These are phyloP conservation scores for Bolinopsis microptera DNA, from an alignment of 37 sponge, comb jelly and placozoan species.

Conservation along the genomic window DNA sequence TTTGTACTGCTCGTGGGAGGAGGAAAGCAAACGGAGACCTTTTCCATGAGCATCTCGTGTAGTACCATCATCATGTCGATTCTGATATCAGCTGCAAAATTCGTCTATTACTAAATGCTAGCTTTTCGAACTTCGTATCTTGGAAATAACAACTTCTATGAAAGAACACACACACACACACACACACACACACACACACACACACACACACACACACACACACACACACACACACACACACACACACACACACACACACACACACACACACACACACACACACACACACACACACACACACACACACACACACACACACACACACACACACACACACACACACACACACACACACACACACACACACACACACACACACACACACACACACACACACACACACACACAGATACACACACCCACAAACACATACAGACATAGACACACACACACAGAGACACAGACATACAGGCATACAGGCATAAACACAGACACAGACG, in stretches of 20 bases:
- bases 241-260: conserved; percentile 57
- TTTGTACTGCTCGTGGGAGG: no score
- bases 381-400: conserved; percentile 67
- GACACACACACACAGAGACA: neutral
- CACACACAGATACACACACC: conserved; percentile 64
- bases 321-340: conserved; percentile 68
- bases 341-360: conserved; percentile 69
- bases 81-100: no score
- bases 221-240: conserved; percentile 69
- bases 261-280: conserved; percentile 60
- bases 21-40: no score
- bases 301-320: conserved; percentile 68
- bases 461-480: conserved; percentile 13
- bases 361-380: conserved; percentile 69
- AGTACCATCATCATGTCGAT: no score
- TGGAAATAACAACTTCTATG: no score
- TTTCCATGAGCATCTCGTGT: no score
- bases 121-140: no score
- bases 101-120: no score
- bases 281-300: conserved; percentile 63
- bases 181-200: conserved; percentile 67
- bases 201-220: conserved; percentile 67
- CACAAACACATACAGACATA: conserved; percentile 55
- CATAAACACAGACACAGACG: conserved; percentile 67
- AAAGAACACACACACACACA: no score